phyloP scores from a whole-genome alignment of 2,888 invertebrate genomes.

The Leptinotarsa juncta region DNA sequence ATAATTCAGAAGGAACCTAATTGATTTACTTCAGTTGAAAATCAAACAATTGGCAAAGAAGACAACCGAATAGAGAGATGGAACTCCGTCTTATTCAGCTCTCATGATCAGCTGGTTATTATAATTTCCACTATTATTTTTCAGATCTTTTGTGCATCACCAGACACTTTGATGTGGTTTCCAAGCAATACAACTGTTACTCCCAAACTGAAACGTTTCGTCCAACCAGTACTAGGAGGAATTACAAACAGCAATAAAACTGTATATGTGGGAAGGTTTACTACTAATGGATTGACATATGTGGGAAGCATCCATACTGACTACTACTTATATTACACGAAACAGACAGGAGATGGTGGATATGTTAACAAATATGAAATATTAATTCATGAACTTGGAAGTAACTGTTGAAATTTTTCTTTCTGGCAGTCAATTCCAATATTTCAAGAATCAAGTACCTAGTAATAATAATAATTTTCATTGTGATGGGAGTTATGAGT shows the following conservation, averaged over 20 bases:
- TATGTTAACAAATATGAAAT: not conserved
- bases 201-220: not conserved
- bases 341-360: not conserved
- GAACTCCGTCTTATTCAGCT: too few relatives aligned
- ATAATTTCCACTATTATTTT: not conserved
- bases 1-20: too few relatives aligned
- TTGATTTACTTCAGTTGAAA: too few relatives aligned
- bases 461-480: too few relatives aligned
- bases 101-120: too few relatives aligned
- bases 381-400: not conserved
- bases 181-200: not conserved
- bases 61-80: too few relatives aligned
- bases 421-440: too few relatives aligned
- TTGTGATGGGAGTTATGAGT: too few relatives aligned
- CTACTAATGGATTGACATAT: not conserved
- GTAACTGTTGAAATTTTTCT: not conserved
- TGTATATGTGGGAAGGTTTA: not conserved
- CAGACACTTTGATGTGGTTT: not conserved
- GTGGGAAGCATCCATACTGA: constrained; percentile 1
- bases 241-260: not conserved
- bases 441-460: too few relatives aligned
- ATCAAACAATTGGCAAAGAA: too few relatives aligned
- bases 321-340: not conserved
- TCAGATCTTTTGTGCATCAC: not conserved
- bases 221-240: not conserved